Conservation (phyloP, 2,113 vertebrate genomes). For the Callocephalon fimbriatum region DNA sequence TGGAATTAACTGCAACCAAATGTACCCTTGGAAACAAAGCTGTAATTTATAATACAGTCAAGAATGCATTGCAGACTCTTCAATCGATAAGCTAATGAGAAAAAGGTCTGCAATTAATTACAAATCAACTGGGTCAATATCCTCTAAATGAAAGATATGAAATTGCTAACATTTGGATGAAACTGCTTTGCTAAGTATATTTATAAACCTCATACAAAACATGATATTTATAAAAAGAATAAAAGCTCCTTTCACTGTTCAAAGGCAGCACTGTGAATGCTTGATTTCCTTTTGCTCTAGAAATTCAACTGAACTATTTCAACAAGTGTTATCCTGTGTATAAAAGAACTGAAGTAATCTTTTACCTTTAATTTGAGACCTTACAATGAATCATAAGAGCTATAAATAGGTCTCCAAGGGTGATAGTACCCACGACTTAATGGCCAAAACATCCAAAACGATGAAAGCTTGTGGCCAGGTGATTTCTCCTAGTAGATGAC, state of each 20-base stretch:
- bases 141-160: slow-evolving; percentile 25
- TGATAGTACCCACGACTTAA: neutral
- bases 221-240: slow-evolving; percentile 32
- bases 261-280: neutral
- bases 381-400: neutral
- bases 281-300: neutral
- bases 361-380: neutral
- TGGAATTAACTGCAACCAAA: slow-evolving; percentile 24
- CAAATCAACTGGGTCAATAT: slow-evolving; percentile 53
- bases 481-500: neutral
- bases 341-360: neutral
- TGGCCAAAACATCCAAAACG: neutral
- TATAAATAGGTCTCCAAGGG: neutral
- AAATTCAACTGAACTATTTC: neutral
- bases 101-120: slow-evolving; percentile 62
- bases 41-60: slow-evolving; percentile 45
- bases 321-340: neutral
- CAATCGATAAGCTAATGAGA: slow-evolving; percentile 51
- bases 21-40: neutral
- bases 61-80: slow-evolving; percentile 21
- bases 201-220: slow-evolving; percentile 45
- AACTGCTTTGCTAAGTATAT: slow-evolving; percentile 36
- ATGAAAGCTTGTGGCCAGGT: neutral
- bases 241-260: slow-evolving; percentile 29
- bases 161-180: slow-evolving; percentile 49